Base-by-base conservation (phyloP, 2,113 vertebrate species). In the Lichenostomus cassidix region DNA sequence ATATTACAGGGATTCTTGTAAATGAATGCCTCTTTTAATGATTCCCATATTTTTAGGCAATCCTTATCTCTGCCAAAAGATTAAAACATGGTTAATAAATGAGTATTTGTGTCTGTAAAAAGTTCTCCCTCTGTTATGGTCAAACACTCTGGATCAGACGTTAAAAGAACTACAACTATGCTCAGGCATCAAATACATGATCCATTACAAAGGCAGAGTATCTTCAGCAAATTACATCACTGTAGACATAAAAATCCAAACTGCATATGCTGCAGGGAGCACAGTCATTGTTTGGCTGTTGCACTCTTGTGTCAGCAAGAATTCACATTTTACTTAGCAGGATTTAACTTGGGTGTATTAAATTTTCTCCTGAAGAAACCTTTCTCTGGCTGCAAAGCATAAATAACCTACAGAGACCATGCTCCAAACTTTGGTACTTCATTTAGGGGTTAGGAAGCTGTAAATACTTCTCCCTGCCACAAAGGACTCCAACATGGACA, bases 1-100 rank as follows among this genome's bases (percentile, higher is more conserved):
- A 92, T 87, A 6, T 88, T 93, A 62, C 98, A 98, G 47, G 97
- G 98, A 24, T 98, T 81, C 95, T 98, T 98, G 70, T 94, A 96
- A 89, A 97, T 58, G 74, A 98, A 97, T 0, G 97, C 97, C 8
- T 63, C n/a, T 83, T 84, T 84, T 59, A 98, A 96, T 6, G 94
- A 81, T 60, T 97, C 59, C 95, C 83, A 92, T 71, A 98, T 96
- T 79, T 95, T 73, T 18, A 53, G 50, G 74, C 98, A 98, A 87
- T 98, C 93, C 53, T 81, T 90, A 35, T 90, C 31, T 53, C 97
- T 98, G 85, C 10, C 24, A 0, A 88, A 79, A 94, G 49, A 97
- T 78, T 27, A 60, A 96, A 95, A 84, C 22, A 78, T 3, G 33
- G 12, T 90, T 67, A 59, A 49, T 83, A 75, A 79, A 47, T 41